Evolutionary conservation across 2,888 invertebrate species (phyloP), one percentile per base, ranked within the genome.

Genomic region (Dinocampus coccinellae): DNA sequence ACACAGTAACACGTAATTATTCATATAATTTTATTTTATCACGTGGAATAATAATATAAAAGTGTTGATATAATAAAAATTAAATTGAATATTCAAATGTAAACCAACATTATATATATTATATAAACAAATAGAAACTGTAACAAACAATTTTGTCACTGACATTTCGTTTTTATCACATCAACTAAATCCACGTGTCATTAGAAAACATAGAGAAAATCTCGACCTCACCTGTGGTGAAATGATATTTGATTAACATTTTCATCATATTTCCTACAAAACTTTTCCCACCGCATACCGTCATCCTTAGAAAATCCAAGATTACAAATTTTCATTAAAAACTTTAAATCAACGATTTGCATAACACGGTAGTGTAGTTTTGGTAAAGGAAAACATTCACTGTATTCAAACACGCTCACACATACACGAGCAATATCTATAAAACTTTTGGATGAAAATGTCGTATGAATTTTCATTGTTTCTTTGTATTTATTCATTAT

Each of bases 271-370:
- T 75, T n/a, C 66, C 75, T 24, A 47, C 47, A 71, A 81, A 78
- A 71, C 78, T 81, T 74, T 20, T 63, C 16, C 10, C 58, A 58
- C 34, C 6, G 9, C 24, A 47, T 58, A n/a, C 65, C 61, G 53
- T 24, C 47, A 26, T 55, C 77, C 74, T 78, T 76, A 73, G 77
- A 80, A 83, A 81, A 82, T 79, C 78, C 77, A 76, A 79, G 80
- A 83, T 84, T 84, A 84, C 84, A 82, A 82, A 84, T 84, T 84
- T 84, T 84, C 84, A 84, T 84, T 84, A 84, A 84, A 84, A 84
- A 84, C 82, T 84, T 84, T 81, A 33, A 52, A 72, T 64, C 69
- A 73, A 70, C 71, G 72, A 82, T 84, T 82, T 82, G 79, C 83
- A 84, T 83, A 83, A 81, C 77, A 81, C 79, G 73, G 70, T 66